Percentiles rank a stretch among this genome's conserved stretches.
Evolutionary conservation across 2,797 vertebrate genomes (phyloP).

Genomic region (Gallirallus australis): DNA sequence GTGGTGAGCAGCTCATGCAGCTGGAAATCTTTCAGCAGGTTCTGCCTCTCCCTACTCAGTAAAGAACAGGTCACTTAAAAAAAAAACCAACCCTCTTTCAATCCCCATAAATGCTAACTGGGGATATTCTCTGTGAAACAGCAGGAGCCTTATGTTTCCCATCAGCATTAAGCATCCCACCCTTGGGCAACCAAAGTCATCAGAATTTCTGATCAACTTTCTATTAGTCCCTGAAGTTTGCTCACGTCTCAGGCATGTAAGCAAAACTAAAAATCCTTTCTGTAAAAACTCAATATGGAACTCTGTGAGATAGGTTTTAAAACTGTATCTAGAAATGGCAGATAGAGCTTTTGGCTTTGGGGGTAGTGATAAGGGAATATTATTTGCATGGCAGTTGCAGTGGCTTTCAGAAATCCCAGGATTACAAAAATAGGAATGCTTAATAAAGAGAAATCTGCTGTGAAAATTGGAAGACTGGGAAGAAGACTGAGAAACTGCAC

Average conservation of each 20-base stretch:
- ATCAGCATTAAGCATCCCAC: not conserved
- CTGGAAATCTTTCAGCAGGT: not conserved
- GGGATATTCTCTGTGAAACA: not conserved
- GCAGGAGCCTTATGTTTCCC: not conserved
- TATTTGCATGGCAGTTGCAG: not conserved
- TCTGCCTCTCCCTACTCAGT: not conserved
- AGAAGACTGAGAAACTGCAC: not conserved
- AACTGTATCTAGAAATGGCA: not conserved
- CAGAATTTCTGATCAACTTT: not conserved
- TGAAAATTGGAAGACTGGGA: not conserved
- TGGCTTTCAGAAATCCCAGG: not conserved
- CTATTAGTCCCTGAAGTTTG: not conserved
- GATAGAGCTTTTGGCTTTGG: not conserved
- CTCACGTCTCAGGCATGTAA: fast-evolving
- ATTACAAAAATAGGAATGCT: not conserved
- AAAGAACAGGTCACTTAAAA: not conserved
- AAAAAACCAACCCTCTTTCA: not conserved
- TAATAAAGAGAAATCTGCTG: not conserved
- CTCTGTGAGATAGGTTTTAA: not conserved
- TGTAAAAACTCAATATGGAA: not conserved
- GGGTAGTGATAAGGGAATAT: not conserved
- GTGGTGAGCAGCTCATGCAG: not conserved
- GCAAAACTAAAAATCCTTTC: not conserved
- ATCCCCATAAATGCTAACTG: not conserved
- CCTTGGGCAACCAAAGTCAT: not conserved